Evolutionary conservation across 2,113 vertebrate genomes (phyloP).

Genomic region (Apodemus speciosus): DNA sequence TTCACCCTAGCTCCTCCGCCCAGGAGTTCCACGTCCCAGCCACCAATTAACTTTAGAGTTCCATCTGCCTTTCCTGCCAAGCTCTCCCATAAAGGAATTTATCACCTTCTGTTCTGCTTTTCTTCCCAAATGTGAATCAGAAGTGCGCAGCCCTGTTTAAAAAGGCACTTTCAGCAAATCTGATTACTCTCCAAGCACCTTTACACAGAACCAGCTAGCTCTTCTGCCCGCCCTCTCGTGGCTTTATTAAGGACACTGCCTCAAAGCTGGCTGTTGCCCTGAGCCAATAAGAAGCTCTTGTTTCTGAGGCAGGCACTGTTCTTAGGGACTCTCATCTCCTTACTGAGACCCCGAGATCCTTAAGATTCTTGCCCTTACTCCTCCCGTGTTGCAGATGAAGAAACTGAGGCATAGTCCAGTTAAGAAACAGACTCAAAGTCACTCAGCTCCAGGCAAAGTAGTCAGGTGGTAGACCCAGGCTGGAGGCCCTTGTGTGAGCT

Average conservation of each 20-base stretch:
- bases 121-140: conserved; percentile 74
- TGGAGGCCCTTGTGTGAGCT: background rate
- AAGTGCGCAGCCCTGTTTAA: conserved; percentile 50
- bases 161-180: conserved; percentile 70
- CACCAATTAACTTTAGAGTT: conserved; percentile 77
- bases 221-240: background rate
- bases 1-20: background rate
- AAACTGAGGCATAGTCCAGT: conserved; percentile 23
- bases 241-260: background rate
- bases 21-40: conserved; percentile 46
- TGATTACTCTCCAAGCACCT: conserved; percentile 58
- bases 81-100: conserved; percentile 77
- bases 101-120: conserved; percentile 80
- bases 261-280: background rate
- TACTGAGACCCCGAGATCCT: background rate
- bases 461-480: background rate
- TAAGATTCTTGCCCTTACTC: background rate
- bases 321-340: background rate
- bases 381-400: background rate
- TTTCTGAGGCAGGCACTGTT: conserved; percentile 13
- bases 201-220: background rate
- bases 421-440: background rate
- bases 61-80: conserved; percentile 76
- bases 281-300: conserved; percentile 48
- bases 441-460: background rate